Conservation (phyloP, 2,888 invertebrate species). For the Sclerodermus sp. region DNA sequence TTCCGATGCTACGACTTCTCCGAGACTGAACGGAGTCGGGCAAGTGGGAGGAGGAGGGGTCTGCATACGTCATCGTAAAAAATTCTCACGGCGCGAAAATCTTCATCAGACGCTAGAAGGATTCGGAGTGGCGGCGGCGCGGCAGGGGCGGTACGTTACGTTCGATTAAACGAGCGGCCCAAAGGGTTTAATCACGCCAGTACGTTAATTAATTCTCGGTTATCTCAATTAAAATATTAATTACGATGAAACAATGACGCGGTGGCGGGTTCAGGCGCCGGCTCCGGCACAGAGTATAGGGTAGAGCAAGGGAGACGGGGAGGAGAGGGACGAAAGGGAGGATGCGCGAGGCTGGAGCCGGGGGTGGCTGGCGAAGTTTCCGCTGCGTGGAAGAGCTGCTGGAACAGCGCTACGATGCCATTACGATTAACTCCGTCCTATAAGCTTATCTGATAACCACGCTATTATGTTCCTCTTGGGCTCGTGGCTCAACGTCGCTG, state of each 20-base stretch:
- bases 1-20: too few relatives aligned
- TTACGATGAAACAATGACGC: slow-evolving; percentile 46
- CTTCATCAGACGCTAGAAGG: too few relatives aligned
- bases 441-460: slow-evolving; percentile 53
- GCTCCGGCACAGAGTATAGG: background rate
- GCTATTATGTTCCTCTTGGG: slow-evolving; percentile 39
- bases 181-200: slow-evolving; percentile 36
- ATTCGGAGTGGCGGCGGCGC: too few relatives aligned
- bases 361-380: too few relatives aligned
- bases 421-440: slow-evolving; percentile 53
- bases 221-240: slow-evolving; percentile 57
- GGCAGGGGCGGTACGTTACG: slow-evolving; percentile 24
- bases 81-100: too few relatives aligned
- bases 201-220: slow-evolving; percentile 53
- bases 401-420: slow-evolving; percentile 50
- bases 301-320: slow-evolving; percentile 3
- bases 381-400: slow-evolving; percentile 14
- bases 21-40: too few relatives aligned
- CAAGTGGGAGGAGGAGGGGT: too few relatives aligned
- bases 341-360: too few relatives aligned
- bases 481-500: slow-evolving; percentile 35
- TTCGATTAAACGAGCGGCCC: slow-evolving; percentile 38
- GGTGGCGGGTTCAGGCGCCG: slow-evolving; percentile 24
- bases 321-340: slow-evolving; percentile 13
- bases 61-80: too few relatives aligned